These are phyloP conservation scores for Candidula unifasciata DNA, from an alignment of 2,888 invertebrate genomes.

Conservation along the genomic window DNA sequence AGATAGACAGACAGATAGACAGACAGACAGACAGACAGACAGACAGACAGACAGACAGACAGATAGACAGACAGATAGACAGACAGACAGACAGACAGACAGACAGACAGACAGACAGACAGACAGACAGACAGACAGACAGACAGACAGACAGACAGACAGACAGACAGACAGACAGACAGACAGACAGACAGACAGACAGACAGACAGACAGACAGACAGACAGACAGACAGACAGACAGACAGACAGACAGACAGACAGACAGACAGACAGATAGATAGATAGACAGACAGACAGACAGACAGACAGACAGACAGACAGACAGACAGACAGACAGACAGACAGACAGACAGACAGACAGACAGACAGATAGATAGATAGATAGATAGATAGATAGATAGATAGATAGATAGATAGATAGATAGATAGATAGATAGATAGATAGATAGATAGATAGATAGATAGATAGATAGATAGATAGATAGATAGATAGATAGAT, in stretches of 20 bases:
- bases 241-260: conserved; percentile 16
- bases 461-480: too few relatives aligned
- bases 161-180: conserved; percentile 26
- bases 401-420: background rate
- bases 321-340: too few relatives aligned
- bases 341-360: conserved; percentile 44
- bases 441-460: too few relatives aligned
- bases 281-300: too few relatives aligned
- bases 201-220: too few relatives aligned
- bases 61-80: background rate
- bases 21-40: background rate
- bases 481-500: too few relatives aligned
- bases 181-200: background rate
- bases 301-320: too few relatives aligned
- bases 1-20: background rate
- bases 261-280: too few relatives aligned
- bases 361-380: conserved; percentile 44
- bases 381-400: conserved; percentile 34
- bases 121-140: background rate
- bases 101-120: conserved; percentile 8
- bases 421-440: background rate
- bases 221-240: conserved; percentile 3
- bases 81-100: conserved; percentile 8
- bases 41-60: background rate
- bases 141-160: background rate